Conservation (phyloP, 2,113 vertebrate genomes). For the Oxyruncus cristatus region DNA sequence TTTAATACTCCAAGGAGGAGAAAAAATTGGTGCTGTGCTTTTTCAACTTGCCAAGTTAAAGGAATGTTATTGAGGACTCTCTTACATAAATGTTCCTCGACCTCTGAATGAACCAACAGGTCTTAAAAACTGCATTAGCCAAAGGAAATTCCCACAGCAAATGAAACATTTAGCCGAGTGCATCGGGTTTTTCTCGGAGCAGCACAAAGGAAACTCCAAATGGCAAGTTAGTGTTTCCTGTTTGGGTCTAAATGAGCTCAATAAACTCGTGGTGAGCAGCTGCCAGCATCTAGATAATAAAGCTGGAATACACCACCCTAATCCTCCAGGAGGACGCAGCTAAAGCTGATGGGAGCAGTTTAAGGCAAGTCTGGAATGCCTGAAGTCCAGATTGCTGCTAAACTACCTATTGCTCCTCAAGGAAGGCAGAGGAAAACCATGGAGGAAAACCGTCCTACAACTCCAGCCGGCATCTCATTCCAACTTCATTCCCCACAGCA, state of each 20-base stretch:
- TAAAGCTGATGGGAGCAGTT: neutral
- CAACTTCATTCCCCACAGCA: neutral
- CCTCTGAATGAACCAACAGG: slow-evolving; percentile 74
- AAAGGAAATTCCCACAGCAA: slow-evolving; percentile 68
- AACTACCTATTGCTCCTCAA: neutral
- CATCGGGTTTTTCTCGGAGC: neutral
- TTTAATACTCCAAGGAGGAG: slow-evolving; percentile 44
- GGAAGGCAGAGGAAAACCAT: too few species aligned
- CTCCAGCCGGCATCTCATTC: neutral
- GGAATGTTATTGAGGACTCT: slow-evolving; percentile 67
- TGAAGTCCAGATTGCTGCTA: neutral
- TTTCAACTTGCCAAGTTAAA: slow-evolving; percentile 58
- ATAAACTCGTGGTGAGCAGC: neutral
- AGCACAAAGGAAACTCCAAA: neutral
- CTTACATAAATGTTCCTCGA: slow-evolving; percentile 72
- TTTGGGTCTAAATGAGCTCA: neutral
- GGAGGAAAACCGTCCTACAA: neutral
- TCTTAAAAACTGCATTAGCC: slow-evolving; percentile 72
- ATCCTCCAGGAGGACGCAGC: neutral
- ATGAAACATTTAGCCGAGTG: slow-evolving; percentile 35
- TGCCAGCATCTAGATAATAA: neutral
- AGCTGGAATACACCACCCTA: neutral
- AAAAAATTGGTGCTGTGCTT: slow-evolving; percentile 6
- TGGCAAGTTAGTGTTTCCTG: neutral
- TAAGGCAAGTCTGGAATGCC: neutral